Evolutionary conservation across 2,888 invertebrate genomes (phyloP).

Genomic region (Notodonta ziczac): DNA sequence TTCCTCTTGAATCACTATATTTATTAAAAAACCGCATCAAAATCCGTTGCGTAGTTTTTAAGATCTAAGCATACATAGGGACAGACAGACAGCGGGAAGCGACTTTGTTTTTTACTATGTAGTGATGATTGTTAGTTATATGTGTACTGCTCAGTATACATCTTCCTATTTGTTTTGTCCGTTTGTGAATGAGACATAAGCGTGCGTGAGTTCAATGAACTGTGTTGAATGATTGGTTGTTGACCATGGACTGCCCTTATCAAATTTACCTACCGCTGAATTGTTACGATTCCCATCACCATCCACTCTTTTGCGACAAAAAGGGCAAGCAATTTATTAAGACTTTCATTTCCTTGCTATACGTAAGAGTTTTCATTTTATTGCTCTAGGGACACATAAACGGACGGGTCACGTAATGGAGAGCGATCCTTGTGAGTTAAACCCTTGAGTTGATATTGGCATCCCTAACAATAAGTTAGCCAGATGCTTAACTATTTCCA

Average conservation of each 20-base stretch:
- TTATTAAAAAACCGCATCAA: too few species aligned
- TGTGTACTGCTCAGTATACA: neutral
- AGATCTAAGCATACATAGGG: too few species aligned
- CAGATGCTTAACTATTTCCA: too few species aligned
- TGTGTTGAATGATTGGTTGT: conserved; percentile 41
- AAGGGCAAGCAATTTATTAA: conserved; percentile 3
- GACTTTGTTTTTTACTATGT: too few species aligned
- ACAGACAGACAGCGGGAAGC: too few species aligned
- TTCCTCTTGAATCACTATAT: too few species aligned
- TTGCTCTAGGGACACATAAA: neutral
- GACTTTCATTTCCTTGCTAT: neutral
- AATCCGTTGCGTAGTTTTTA: too few species aligned
- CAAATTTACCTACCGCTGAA: neutral
- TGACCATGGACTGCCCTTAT: conserved; percentile 55
- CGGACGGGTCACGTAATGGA: neutral
- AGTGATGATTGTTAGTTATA: conserved; percentile 21
- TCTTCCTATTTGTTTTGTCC: conserved; percentile 10
- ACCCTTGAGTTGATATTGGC: too few species aligned
- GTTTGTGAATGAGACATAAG: conserved; percentile 26
- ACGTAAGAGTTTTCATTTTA: neutral
- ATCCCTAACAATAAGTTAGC: too few species aligned
- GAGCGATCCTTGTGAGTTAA: too few species aligned
- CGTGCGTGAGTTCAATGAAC: conserved; percentile 35
- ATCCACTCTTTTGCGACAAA: conserved; percentile 18
- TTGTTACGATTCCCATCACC: neutral